A percentile compares a stretch with the other conserved stretches of the same genome.
These are phyloP conservation scores for Phocides pigmalion DNA, from an alignment of 1,140 invertebrate species.

Conservation along the genomic window DNA sequence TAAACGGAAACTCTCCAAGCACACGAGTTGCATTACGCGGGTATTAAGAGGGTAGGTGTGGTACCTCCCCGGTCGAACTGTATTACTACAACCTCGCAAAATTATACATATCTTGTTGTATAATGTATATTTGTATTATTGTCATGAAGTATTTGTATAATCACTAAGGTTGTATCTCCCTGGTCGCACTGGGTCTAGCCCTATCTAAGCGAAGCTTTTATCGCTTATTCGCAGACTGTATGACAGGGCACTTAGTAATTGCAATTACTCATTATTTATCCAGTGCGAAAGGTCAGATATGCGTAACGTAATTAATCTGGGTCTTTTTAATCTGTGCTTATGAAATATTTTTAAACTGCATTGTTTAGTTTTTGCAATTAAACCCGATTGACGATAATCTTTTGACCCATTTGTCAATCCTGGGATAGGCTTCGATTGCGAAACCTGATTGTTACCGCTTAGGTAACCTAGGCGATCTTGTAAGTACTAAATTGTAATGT, in stretches of 20 bases:
- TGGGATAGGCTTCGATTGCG: constrained; percentile 1
- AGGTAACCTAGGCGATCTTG: background rate
- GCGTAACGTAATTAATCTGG: constrained; percentile 28
- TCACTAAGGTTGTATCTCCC: no score
- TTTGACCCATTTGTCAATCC: constrained; percentile 32
- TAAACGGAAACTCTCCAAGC: no score
- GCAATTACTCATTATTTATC: constrained; percentile 31
- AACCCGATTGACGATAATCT: constrained; percentile 27
- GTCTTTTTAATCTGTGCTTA: constrained; percentile 24
- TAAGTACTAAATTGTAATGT: background rate
- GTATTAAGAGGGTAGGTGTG: no score
- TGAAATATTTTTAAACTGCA: constrained; percentile 27
- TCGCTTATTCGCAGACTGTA: background rate
- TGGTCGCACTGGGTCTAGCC: no score
- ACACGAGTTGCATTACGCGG: no score
- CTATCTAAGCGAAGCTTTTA: background rate
- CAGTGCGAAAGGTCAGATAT: constrained; percentile 25
- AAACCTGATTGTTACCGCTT: constrained; percentile 12
- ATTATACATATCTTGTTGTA: no score
- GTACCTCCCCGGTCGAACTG: no score
- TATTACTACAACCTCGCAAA: no score
- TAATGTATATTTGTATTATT: no score
- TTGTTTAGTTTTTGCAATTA: constrained; percentile 35
- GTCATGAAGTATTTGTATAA: no score
- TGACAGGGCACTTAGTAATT: constrained; percentile 3